Percentiles rank a stretch among this genome's conserved stretches.
phyloP scores from a whole-genome alignment of 2,113 vertebrate genomes.

The Donacobius atricapilla region DNA sequence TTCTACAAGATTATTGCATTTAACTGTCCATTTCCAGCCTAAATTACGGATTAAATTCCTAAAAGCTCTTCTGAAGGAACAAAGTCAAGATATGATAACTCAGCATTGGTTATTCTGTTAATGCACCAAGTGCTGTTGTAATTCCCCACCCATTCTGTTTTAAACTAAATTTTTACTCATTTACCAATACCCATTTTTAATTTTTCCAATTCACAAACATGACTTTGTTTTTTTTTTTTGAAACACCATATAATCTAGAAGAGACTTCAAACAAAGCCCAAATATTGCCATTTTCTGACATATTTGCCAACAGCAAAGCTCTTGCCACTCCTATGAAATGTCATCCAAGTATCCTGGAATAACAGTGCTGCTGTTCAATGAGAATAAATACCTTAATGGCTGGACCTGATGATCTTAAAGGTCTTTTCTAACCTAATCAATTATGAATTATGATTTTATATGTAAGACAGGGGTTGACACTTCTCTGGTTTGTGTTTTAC shows the following conservation, averaged over 20 bases:
- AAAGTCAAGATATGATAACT: background rate
- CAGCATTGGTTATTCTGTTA: background rate
- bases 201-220: background rate
- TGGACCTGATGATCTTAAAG: background rate
- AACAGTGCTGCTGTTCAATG: background rate
- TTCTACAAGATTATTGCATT: background rate
- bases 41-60: background rate
- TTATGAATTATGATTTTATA: background rate
- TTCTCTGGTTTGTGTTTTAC: background rate
- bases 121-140: background rate
- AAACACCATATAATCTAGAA: background rate
- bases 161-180: rapidly evolving
- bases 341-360: background rate
- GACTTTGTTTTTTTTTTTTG: background rate
- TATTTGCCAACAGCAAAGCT: background rate
- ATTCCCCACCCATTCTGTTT: background rate
- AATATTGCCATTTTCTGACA: background rate
- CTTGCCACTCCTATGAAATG: background rate
- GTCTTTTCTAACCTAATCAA: too few relatives aligned
- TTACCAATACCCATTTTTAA: rapidly evolving
- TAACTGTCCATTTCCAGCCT: background rate
- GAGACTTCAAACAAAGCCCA: background rate
- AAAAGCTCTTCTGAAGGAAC: background rate
- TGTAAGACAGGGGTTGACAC: rapidly evolving
- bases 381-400: background rate